phyloP scores from a whole-genome alignment of 2,113 vertebrate genomes.

The Elephas maximus region DNA sequence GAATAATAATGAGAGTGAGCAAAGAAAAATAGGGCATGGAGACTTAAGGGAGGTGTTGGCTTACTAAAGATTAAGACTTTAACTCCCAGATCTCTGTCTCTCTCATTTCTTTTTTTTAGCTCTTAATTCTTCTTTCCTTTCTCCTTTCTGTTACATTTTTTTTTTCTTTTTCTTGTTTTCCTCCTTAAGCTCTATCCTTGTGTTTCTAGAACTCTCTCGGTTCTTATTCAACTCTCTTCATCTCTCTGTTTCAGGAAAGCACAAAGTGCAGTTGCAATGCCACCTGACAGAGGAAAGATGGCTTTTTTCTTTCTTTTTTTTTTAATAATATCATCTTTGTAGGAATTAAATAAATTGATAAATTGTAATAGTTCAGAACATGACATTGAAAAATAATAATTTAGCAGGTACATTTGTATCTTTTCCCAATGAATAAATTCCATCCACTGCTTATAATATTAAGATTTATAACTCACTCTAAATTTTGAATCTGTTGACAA shows the following conservation, averaged over 20 bases:
- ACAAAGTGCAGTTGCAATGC: too few species aligned
- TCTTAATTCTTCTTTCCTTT: background rate
- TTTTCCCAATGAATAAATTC: background rate
- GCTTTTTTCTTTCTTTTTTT: conserved; percentile 22
- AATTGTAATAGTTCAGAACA: background rate
- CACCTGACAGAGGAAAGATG: background rate
- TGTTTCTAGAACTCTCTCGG: background rate
- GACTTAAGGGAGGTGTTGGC: background rate
- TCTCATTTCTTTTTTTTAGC: background rate
- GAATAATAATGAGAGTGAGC: background rate
- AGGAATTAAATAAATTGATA: background rate
- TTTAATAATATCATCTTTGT: background rate
- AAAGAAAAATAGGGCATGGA: background rate
- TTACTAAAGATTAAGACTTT: background rate
- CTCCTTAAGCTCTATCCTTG: background rate
- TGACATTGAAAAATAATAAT: background rate
- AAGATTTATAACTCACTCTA: background rate
- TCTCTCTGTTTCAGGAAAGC: background rate
- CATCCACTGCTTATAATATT: background rate
- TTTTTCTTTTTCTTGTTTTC: background rate
- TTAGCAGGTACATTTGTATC: background rate
- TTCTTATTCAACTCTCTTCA: background rate
- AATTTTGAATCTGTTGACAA: background rate
- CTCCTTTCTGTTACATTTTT: background rate
- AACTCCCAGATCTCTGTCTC: background rate